Percentiles rank a stretch among this genome's conserved stretches.
Evolutionary conservation across 1,140 invertebrate genomes (phyloP).

Genomic region (Diabrotica virgifera): DNA sequence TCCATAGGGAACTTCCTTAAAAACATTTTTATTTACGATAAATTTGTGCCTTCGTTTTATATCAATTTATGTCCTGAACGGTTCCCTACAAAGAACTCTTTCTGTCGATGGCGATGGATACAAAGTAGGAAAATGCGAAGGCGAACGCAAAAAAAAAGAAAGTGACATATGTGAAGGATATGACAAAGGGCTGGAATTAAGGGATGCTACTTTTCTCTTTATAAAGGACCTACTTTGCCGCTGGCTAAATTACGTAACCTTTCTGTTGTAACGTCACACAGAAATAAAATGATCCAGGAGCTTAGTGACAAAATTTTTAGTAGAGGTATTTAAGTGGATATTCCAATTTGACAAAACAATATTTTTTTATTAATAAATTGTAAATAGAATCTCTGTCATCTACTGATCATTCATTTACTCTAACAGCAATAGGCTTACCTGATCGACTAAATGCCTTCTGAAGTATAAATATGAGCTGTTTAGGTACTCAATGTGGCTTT

Average conservation of each 20-base stretch:
- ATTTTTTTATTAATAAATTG: too few relatives aligned
- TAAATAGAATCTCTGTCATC: too few relatives aligned
- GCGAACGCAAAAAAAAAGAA: not conserved
- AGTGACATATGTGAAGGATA: slow-evolving; percentile 2
- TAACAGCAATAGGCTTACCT: too few relatives aligned
- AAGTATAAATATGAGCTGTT: too few relatives aligned
- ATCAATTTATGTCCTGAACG: not conserved
- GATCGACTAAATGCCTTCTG: too few relatives aligned
- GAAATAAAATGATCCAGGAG: not conserved
- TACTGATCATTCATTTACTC: too few relatives aligned
- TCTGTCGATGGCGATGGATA: not conserved
- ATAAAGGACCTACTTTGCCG: slow-evolving; percentile 2
- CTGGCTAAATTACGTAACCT: slow-evolving; percentile 8
- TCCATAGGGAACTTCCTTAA: too few relatives aligned
- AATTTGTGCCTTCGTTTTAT: not conserved
- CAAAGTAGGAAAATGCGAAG: slow-evolving; percentile 2
- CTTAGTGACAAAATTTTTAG: not conserved
- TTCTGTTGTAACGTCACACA: not conserved
- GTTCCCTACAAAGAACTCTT: not conserved
- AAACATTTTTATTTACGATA: too few relatives aligned
- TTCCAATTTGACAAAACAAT: too few relatives aligned
- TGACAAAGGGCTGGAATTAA: not conserved
- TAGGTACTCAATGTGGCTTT: too few relatives aligned
- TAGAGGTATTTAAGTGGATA: too few relatives aligned
- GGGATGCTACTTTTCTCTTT: slow-evolving; percentile 1